These are phyloP conservation scores for Eonycteris spelaea DNA, from an alignment of 2,113 vertebrate genomes.

Conservation along the genomic window DNA sequence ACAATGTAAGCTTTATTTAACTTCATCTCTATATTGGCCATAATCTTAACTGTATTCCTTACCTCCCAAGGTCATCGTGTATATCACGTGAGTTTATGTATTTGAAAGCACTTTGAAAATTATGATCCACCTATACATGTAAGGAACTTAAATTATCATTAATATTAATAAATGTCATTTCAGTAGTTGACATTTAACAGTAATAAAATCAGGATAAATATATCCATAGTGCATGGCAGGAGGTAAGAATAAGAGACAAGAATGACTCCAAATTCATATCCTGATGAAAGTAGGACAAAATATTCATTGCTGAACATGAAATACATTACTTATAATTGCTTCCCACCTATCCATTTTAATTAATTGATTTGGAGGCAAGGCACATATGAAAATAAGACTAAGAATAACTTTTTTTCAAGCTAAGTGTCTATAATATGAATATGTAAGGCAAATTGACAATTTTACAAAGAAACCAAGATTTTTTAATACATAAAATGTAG, in stretches of 20 bases:
- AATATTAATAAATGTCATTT: neutral
- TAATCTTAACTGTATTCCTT: neutral
- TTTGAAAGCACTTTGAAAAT: constrained; percentile 22
- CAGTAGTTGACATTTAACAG: neutral
- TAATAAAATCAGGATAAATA: neutral
- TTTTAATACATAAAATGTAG: neutral
- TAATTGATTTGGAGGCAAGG: neutral
- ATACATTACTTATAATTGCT: neutral
- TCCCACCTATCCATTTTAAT: neutral
- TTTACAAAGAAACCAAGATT: neutral
- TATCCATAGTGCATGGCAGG: neutral
- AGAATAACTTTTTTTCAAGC: neutral
- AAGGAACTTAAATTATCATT: neutral
- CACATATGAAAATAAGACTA: constrained; percentile 3
- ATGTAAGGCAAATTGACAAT: neutral
- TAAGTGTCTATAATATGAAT: neutral
- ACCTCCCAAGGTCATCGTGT: neutral
- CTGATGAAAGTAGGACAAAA: neutral
- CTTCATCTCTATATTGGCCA: neutral
- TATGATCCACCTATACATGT: neutral
- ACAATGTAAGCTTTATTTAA: neutral
- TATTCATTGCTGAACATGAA: neutral
- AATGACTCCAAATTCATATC: neutral
- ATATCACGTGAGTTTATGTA: neutral
- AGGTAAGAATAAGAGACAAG: neutral